A percentile compares a stretch with the other conserved stretches of the same genome.
These are phyloP conservation scores for Diaprepes abbreviatus DNA, from an alignment of 2,888 invertebrate genomes.

Conservation along the genomic window DNA sequence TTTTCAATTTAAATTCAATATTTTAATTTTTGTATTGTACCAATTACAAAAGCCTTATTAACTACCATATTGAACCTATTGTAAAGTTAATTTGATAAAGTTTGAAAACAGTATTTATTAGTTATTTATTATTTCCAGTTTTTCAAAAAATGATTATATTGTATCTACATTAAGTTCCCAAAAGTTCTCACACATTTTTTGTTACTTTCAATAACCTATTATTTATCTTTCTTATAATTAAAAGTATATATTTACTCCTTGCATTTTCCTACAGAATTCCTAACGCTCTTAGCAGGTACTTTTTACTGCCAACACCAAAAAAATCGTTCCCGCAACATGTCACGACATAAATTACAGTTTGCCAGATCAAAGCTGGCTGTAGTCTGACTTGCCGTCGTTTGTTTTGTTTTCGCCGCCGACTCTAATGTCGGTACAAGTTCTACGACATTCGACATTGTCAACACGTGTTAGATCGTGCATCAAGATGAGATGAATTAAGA, in stretches of 20 bases:
- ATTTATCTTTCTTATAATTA: slow-evolving; percentile 1
- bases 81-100: too few relatives aligned
- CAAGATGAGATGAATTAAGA: slow-evolving; percentile 41
- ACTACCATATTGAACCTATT: too few relatives aligned
- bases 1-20: too few relatives aligned
- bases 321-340: slow-evolving; percentile 44
- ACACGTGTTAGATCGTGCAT: slow-evolving; percentile 59
- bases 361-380: slow-evolving; percentile 57
- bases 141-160: too few relatives aligned
- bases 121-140: too few relatives aligned
- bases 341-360: slow-evolving; percentile 55
- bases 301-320: slow-evolving; percentile 28
- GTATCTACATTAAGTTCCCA: too few relatives aligned
- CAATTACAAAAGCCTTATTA: too few relatives aligned
- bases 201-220: not conserved
- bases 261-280: slow-evolving; percentile 12
- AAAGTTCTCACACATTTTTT: too few relatives aligned
- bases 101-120: too few relatives aligned
- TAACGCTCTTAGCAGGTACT: slow-evolving; percentile 35
- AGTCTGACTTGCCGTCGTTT: slow-evolving; percentile 44
- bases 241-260: slow-evolving; percentile 4
- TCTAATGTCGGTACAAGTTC: slow-evolving; percentile 36
- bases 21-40: too few relatives aligned
- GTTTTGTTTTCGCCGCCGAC: slow-evolving; percentile 51
- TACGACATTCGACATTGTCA: slow-evolving; percentile 55